Conservation (phyloP, 2,888 invertebrate species). For the Hecatera dysodea region DNA sequence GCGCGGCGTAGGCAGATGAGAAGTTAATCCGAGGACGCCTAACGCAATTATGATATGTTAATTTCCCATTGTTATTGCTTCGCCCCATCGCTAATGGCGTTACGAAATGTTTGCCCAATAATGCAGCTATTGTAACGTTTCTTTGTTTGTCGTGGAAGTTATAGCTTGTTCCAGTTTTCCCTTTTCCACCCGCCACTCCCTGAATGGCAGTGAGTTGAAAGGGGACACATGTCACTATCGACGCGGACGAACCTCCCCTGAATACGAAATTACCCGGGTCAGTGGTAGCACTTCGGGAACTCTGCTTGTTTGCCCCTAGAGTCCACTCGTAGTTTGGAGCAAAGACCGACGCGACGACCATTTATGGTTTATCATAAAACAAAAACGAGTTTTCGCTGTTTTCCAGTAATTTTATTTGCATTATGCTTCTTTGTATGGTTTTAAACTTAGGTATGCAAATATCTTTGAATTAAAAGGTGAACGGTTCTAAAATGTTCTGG, state of each 20-base stretch:
- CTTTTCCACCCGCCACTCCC: constrained; percentile 31
- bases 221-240: constrained; percentile 69
- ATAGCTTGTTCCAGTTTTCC: constrained; percentile 37
- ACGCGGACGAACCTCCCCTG: constrained; percentile 61
- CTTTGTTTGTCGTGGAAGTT: constrained; percentile 45
- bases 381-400: constrained; percentile 47
- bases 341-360: constrained; percentile 46
- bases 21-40: constrained; percentile 76
- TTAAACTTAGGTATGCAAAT: constrained; percentile 29
- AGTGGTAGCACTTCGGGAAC: constrained; percentile 63
- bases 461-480: constrained; percentile 7
- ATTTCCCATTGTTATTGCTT: constrained; percentile 74
- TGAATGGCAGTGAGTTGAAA: constrained; percentile 50
- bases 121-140: constrained; percentile 39
- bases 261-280: constrained; percentile 74
- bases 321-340: constrained; percentile 56
- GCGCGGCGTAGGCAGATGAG: constrained; percentile 74
- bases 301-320: constrained; percentile 64
- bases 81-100: constrained; percentile 65
- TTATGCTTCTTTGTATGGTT: constrained; percentile 15
- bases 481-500: not conserved
- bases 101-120: constrained; percentile 65
- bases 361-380: constrained; percentile 56
- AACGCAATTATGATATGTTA: constrained; percentile 80
- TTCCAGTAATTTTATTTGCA: constrained; percentile 38